Conservation (phyloP, 2,113 vertebrate genomes). For the Neogale vison region DNA sequence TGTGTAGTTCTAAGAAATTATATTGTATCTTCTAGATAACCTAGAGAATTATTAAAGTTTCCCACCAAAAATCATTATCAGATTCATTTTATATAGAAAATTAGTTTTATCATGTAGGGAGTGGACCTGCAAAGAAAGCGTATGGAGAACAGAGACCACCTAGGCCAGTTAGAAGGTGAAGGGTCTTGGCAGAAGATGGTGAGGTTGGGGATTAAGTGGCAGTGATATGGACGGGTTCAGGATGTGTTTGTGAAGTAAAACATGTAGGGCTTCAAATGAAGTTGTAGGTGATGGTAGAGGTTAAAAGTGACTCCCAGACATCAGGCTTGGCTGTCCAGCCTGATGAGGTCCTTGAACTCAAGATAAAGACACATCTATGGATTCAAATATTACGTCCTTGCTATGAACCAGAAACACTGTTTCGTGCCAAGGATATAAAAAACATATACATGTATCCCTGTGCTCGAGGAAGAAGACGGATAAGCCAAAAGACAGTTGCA, state of each 20-base stretch:
- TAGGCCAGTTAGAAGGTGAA: background rate
- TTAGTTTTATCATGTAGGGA: background rate
- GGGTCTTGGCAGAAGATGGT: background rate
- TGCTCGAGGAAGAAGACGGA: background rate
- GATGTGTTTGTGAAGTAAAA: background rate
- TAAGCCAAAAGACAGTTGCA: background rate
- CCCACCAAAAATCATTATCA: constrained; percentile 18
- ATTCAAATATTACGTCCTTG: background rate
- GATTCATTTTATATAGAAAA: background rate
- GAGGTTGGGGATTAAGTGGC: background rate
- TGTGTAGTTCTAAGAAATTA: background rate
- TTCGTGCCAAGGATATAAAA: background rate
- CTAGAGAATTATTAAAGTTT: background rate
- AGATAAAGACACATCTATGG: background rate
- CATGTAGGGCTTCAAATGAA: background rate
- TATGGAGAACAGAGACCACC: background rate
- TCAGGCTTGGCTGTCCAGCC: background rate
- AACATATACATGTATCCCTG: background rate
- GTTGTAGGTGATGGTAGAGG: background rate
- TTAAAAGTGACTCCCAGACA: constrained; percentile 12
- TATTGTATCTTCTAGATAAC: background rate
- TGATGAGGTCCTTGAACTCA: background rate
- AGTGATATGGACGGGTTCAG: background rate
- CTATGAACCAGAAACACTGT: background rate
- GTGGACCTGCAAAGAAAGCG: background rate